Percentiles rank a stretch among this genome's conserved stretches.
Evolutionary conservation across 2,888 invertebrate genomes (phyloP).

Genomic region (Cosmopolites sordidus): DNA sequence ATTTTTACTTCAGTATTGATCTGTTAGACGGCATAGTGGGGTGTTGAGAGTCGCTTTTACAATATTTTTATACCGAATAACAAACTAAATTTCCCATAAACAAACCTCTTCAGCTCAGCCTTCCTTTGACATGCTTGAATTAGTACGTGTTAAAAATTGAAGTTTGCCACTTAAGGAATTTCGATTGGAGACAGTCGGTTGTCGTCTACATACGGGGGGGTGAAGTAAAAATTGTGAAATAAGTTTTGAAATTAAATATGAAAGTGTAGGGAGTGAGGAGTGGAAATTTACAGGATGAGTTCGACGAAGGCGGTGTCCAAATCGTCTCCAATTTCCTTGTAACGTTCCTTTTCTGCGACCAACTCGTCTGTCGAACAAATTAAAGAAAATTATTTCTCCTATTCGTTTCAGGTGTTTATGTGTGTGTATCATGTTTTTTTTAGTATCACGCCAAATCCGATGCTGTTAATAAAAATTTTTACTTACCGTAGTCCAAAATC

Average conservation of each 20-base stretch:
- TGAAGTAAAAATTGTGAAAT: neutral
- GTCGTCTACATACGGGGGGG: neutral
- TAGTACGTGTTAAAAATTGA: too few species aligned
- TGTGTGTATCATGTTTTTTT: conserved; percentile 3
- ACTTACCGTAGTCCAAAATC: neutral
- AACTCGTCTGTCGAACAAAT: conserved; percentile 74
- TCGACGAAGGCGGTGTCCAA: conserved; percentile 98
- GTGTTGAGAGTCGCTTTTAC: conserved; percentile 21
- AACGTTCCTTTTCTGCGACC: conserved; percentile 96
- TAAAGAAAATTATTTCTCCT: conserved; percentile 30
- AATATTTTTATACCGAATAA: neutral
- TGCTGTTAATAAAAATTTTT: neutral
- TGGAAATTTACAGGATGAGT: conserved; percentile 62
- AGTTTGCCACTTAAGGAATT: too few species aligned
- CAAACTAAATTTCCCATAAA: conserved; percentile 5
- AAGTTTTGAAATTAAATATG: neutral
- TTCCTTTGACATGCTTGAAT: too few species aligned
- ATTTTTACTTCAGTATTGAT: neutral
- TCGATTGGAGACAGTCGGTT: neutral
- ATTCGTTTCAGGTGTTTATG: neutral
- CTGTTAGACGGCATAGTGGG: conserved; percentile 2
- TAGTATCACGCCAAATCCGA: conserved; percentile 7
- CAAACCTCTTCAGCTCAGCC: too few species aligned
- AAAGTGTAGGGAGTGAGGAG: neutral
- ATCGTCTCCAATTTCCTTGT: conserved; percentile 99